phyloP scores from a whole-genome alignment of 2,113 vertebrate genomes.

The Ptilorrhoa leucosticta region DNA sequence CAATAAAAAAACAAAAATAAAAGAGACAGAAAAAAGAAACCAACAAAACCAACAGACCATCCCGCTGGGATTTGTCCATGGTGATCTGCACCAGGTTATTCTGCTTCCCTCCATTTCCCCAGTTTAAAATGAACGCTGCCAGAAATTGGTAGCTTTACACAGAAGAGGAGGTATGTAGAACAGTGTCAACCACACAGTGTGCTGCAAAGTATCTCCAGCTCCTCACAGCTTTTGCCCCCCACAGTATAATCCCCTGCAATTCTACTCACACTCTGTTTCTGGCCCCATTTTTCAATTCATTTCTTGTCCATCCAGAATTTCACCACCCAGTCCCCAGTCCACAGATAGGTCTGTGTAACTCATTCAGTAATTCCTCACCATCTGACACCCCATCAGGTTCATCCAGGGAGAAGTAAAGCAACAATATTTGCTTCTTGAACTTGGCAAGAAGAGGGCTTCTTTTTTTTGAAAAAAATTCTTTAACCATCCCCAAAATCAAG shows the following conservation, averaged over 20 bases:
- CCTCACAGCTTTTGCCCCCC: not conserved
- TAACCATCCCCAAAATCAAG: not conserved
- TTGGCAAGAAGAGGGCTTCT: not conserved
- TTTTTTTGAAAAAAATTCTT: not conserved
- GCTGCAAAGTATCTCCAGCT: not conserved
- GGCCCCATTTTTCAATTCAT: not conserved
- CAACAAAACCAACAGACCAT: not conserved
- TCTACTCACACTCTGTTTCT: not conserved
- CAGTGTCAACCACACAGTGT: accelerated
- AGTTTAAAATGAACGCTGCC: not conserved
- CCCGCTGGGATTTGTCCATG: not conserved
- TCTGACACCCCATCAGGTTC: not conserved
- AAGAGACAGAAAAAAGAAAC: accelerated
- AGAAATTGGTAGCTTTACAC: accelerated
- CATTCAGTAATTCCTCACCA: not conserved
- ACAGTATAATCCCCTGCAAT: not conserved
- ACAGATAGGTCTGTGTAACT: not conserved
- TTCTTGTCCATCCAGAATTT: not conserved
- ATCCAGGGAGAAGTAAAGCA: not conserved
- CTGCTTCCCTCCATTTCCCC: not conserved
- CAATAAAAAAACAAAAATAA: no score
- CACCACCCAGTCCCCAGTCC: not conserved
- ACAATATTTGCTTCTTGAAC: not conserved
- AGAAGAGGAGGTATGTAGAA: not conserved
- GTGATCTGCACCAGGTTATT: not conserved